Percentiles rank a stretch among this genome's conserved stretches.
Conservation (phyloP, 1,140 invertebrate genomes). For the Coptotermes formosanus region DNA sequence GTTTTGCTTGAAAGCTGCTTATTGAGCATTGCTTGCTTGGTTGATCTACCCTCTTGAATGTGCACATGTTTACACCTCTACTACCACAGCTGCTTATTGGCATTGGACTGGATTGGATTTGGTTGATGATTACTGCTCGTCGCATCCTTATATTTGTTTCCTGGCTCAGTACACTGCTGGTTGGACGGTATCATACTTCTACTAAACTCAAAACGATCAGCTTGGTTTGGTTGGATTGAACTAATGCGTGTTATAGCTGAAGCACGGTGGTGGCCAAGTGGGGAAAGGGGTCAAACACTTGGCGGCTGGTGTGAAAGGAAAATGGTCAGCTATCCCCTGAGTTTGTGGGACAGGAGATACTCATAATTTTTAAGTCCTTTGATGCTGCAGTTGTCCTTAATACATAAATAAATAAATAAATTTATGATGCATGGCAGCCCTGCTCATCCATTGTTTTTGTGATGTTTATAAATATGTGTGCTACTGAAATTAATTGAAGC, state of each 20-base stretch:
- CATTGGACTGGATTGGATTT: slow-evolving; percentile 7
- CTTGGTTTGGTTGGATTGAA: background rate
- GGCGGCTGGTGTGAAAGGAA: background rate
- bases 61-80: background rate
- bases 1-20: slow-evolving; percentile 18
- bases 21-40: slow-evolving; percentile 1
- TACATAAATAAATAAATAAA: too few species aligned
- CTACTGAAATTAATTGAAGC: too few species aligned
- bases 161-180: background rate
- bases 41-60: background rate
- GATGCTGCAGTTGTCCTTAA: background rate
- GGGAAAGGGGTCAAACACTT: background rate
- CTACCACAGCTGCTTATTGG: background rate
- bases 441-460: too few species aligned
- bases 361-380: background rate
- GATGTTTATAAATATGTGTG: too few species aligned
- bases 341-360: background rate
- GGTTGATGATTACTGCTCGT: slow-evolving; percentile 6
- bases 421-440: too few species aligned
- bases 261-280: background rate
- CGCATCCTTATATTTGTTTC: background rate
- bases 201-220: background rate
- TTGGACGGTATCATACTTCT: background rate
- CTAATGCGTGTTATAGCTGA: slow-evolving; percentile 1
- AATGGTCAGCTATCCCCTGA: background rate